Percentiles rank a stretch among this genome's conserved stretches.
phyloP scores from a whole-genome alignment of 2,797 vertebrate genomes.

The Pteropus rufus region DNA sequence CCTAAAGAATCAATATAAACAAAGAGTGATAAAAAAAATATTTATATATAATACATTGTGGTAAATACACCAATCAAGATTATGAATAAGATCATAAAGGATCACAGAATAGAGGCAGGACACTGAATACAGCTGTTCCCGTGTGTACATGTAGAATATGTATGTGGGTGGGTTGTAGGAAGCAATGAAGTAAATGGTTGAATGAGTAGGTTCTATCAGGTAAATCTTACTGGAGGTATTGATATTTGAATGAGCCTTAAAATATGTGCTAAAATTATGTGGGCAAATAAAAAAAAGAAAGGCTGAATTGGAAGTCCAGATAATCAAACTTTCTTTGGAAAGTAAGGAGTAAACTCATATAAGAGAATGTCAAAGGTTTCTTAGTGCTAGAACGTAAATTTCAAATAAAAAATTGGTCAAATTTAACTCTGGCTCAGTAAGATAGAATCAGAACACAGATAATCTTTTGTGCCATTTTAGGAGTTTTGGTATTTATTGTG shows the following conservation, averaged over 20 bases:
- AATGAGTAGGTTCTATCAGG: neutral
- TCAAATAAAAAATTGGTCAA: neutral
- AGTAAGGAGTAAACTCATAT: neutral
- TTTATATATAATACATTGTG: neutral
- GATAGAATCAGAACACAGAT: neutral
- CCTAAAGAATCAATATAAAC: neutral
- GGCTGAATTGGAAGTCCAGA: fast-evolving
- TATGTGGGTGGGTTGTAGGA: fast-evolving
- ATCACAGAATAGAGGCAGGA: neutral
- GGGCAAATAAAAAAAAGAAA: neutral
- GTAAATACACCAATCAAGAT: neutral
- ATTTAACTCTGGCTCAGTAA: neutral
- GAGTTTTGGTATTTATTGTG: neutral
- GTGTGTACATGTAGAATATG: neutral
- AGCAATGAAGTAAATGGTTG: neutral
- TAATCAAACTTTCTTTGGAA: neutral
- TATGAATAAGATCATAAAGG: neutral
- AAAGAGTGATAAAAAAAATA: neutral
- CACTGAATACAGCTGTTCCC: fast-evolving
- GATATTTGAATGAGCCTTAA: neutral
- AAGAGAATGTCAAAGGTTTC: neutral
- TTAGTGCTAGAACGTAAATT: neutral
- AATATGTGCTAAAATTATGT: fast-evolving
- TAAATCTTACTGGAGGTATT: neutral
- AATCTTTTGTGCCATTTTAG: neutral